phyloP scores from a whole-genome alignment of 2,113 vertebrate species.

The Hyaena hyaena region DNA sequence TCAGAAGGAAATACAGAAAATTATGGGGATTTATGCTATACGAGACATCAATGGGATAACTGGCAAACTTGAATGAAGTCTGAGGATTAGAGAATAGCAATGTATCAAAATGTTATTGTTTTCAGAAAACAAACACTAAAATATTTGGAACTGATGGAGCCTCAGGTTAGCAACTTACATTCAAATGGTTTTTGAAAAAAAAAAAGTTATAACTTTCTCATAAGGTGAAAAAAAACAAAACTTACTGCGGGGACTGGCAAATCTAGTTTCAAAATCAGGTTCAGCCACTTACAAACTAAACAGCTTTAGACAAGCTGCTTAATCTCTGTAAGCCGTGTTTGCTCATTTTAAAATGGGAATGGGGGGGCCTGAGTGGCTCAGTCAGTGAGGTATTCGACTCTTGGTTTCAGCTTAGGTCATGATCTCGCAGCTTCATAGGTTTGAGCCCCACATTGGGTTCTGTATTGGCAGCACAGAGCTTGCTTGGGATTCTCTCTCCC shows the following conservation, averaged over 20 bases:
- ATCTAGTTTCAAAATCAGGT: conserved; percentile 21
- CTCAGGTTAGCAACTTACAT: not conserved
- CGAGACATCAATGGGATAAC: not conserved
- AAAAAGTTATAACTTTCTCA: not conserved
- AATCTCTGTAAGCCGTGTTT: not conserved
- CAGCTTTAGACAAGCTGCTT: not conserved
- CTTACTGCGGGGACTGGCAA: not conserved
- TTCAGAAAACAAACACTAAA: conserved; percentile 36
- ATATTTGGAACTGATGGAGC: not conserved
- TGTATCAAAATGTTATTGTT: not conserved
- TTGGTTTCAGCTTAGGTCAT: no score
- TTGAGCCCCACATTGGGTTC: no score
- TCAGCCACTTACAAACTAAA: not conserved
- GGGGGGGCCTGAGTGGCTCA: no score
- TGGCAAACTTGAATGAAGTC: not conserved
- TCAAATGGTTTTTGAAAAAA: not conserved
- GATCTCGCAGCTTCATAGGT: no score
- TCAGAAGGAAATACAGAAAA: conserved; percentile 17
- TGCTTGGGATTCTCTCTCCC: no score
- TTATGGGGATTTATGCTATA: not conserved
- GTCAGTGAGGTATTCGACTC: no score
- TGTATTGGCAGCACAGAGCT: no score
- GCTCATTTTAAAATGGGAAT: not conserved
- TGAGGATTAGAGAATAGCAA: not conserved
- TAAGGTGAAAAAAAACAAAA: not conserved